These are phyloP conservation scores for Crypturellus undulatus DNA, from an alignment of 2,113 vertebrate genomes.

Conservation along the genomic window DNA sequence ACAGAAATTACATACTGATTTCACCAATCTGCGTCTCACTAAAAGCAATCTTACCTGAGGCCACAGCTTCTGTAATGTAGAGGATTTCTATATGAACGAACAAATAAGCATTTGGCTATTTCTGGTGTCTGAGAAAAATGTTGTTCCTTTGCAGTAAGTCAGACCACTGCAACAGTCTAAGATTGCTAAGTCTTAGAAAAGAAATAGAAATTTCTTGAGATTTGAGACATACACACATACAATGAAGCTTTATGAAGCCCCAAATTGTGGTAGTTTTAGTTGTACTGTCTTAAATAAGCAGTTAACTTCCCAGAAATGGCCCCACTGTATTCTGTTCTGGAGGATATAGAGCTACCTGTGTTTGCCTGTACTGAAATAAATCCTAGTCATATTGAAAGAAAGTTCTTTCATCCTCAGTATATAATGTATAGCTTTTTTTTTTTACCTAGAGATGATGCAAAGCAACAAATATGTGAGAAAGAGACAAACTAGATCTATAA, in stretches of 20 bases:
- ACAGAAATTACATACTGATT: background rate
- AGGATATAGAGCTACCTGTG: background rate
- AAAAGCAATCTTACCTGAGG: background rate
- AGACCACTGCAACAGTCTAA: background rate
- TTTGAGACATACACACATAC: background rate
- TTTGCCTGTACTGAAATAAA: background rate
- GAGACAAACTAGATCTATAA: background rate
- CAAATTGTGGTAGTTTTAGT: background rate
- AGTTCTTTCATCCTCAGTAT: background rate
- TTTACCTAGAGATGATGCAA: background rate
- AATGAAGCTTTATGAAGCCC: background rate
- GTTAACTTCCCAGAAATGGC: background rate
- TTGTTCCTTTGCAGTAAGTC: background rate
- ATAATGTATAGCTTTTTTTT: background rate
- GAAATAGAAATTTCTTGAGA: background rate
- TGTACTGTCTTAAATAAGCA: background rate
- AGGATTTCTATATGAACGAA: background rate
- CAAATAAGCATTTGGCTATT: background rate
- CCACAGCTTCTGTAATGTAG: background rate
- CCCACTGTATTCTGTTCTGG: background rate
- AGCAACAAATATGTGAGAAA: background rate
- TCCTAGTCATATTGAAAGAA: background rate
- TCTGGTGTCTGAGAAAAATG: background rate
- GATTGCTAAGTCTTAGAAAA: background rate
- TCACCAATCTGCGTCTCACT: background rate